Conservation (phyloP, 2,797 vertebrate genomes). For the Hypotaenidia okinawae region DNA sequence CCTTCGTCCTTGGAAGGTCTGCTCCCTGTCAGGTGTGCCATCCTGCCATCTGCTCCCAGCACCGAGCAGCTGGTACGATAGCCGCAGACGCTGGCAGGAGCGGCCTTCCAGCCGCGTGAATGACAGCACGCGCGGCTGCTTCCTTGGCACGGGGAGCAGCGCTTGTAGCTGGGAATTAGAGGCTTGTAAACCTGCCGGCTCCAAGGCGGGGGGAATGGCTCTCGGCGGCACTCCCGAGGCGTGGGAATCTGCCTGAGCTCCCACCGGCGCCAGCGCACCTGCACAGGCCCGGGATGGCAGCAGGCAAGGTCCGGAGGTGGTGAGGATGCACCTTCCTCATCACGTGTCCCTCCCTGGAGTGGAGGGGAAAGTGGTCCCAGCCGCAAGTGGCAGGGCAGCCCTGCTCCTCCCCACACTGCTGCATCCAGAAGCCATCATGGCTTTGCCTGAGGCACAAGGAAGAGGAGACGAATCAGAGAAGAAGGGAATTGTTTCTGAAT, state of each 20-base stretch:
- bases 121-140: constrained; percentile 73
- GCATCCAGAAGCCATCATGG: neutral
- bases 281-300: accelerated
- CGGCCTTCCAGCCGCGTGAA: constrained; percentile 71
- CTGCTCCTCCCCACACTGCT: neutral
- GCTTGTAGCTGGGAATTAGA: constrained; percentile 74
- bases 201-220: neutral
- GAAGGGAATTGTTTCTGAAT: neutral
- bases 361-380: neutral
- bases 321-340: neutral
- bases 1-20: constrained; percentile 77
- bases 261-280: accelerated
- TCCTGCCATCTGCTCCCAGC: constrained; percentile 78
- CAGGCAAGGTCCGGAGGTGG: neutral
- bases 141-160: constrained; percentile 69
- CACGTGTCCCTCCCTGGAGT: neutral
- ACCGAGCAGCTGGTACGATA: constrained; percentile 67
- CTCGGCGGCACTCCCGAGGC: neutral
- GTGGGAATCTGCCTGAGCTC: neutral
- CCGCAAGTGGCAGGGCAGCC: neutral
- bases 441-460: neutral
- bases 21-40: constrained; percentile 76
- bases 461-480: neutral
- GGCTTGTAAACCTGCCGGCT: constrained; percentile 66
- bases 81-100: constrained; percentile 74